Evolutionary conservation across 2,797 vertebrate species (phyloP), one percentile per base, ranked within the genome.

Genomic region (Coregonus suidteri): DNA sequence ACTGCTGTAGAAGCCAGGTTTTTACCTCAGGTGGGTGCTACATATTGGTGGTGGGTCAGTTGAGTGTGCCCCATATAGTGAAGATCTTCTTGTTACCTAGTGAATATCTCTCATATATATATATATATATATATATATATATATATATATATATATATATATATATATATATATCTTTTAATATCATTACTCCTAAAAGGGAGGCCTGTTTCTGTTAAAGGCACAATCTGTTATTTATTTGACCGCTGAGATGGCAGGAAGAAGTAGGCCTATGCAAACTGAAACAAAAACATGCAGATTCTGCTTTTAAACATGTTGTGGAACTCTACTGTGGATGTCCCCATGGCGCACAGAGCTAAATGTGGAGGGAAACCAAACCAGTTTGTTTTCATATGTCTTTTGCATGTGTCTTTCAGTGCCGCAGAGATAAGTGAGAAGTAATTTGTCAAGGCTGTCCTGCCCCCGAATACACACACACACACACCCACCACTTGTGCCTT

Each of bases 391-490:
- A 66, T 75, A 75, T 72, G 68, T 77, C 47, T 67, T 54, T 25
- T 53, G 3, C 30, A 35, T 70, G 14, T 53, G 14, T 77, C n/a
- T n/a, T 71, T 51, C 52, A 54, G 66, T 35, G 35, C 64, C 41
- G 47, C 37, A 64, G 20, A 41, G 73, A 62, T 74, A 67, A 74
- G 71, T 30, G 64, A 64, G 67, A 2, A 25, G 34, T 77, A n/a
- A 20, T 74, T 71, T 51, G 69, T 54, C 76, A 52, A 69, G 75
- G 64, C 67, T 25, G 54, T 34, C 25, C 16, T 4, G 35, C 30
- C 65, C 20, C 31, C 5, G 14, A 73, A 31, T 56, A 71, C 37
- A 34, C 53, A 41, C 25, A 35, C 41, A 72, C 51, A 68, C 77
- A 41, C 41, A 54, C 30, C 31, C 41, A 73, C 13, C 70, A 53